Evolutionary conservation across 2,113 vertebrate species (phyloP).

Genomic region (Carassius gibelio): DNA sequence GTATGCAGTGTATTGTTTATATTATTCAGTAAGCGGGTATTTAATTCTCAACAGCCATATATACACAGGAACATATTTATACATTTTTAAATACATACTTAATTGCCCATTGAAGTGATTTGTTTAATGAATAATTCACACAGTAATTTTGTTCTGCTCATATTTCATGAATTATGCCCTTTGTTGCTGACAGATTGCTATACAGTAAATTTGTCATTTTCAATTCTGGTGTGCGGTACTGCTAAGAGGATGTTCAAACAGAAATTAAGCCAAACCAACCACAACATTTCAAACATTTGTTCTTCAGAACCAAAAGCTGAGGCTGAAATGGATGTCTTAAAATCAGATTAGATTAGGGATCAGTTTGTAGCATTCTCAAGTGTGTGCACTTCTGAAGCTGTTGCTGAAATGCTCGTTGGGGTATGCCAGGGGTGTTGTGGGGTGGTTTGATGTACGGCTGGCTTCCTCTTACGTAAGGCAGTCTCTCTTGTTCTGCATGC

Average conservation of each 20-base stretch:
- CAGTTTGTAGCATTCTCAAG: neutral
- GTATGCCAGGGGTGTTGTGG: neutral
- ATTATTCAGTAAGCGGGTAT: neutral
- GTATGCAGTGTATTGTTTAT: neutral
- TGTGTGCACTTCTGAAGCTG: neutral
- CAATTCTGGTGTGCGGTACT: neutral
- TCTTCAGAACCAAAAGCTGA: neutral
- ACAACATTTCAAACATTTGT: neutral
- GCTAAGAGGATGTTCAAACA: neutral
- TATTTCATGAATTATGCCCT: neutral
- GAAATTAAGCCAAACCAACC: neutral
- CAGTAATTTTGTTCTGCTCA: neutral
- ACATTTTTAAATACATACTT: neutral
- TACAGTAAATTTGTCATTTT: neutral
- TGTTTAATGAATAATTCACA: neutral
- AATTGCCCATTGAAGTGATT: neutral
- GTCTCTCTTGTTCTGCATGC: neutral
- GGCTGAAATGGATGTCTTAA: neutral
- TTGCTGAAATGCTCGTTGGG: neutral
- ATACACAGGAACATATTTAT: neutral
- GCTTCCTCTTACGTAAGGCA: constrained; percentile 17
- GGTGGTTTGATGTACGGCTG: constrained; percentile 43
- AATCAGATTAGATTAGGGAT: neutral
- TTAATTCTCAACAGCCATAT: neutral
- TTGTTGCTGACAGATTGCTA: neutral